A percentile compares a stretch with the other conserved stretches of the same genome.
phyloP scores from a whole-genome alignment of 2,797 vertebrate species.

The Tapirus indicus region DNA sequence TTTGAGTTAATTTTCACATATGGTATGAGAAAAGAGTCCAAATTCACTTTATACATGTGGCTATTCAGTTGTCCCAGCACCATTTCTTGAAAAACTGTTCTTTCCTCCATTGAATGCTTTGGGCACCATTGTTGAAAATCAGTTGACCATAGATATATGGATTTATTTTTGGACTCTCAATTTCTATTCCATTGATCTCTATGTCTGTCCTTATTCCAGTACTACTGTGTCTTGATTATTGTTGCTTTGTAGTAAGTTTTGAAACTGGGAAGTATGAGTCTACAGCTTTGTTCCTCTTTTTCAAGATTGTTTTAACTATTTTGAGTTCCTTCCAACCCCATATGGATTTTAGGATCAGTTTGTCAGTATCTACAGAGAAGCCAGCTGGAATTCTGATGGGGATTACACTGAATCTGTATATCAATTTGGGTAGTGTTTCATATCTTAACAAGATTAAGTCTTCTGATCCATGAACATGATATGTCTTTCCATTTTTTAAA shows the following conservation, averaged over 20 bases:
- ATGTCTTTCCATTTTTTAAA: not conserved
- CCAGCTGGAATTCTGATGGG: not conserved
- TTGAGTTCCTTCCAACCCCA: not conserved
- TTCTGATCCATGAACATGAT: not conserved
- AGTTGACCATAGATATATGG: not conserved
- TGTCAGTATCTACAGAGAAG: not conserved
- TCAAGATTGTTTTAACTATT: not conserved
- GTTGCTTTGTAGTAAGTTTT: not conserved
- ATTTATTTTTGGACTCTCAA: not conserved
- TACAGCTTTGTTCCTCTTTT: not conserved
- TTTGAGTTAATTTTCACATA: not conserved
- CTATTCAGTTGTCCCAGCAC: not conserved
- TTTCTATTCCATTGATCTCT: not conserved
- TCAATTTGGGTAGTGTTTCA: not conserved
- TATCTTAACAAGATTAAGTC: not conserved
- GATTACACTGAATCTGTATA: not conserved
- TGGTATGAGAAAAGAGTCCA: not conserved
- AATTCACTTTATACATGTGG: not conserved
- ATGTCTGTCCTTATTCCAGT: not conserved
- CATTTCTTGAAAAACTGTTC: not conserved
- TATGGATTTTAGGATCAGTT: not conserved
- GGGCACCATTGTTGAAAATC: not conserved
- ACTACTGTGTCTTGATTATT: not conserved
- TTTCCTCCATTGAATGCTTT: not conserved
- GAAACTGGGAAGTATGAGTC: not conserved